phyloP scores from a whole-genome alignment of 2,888 invertebrate species.

The Hecatera dysodea region DNA sequence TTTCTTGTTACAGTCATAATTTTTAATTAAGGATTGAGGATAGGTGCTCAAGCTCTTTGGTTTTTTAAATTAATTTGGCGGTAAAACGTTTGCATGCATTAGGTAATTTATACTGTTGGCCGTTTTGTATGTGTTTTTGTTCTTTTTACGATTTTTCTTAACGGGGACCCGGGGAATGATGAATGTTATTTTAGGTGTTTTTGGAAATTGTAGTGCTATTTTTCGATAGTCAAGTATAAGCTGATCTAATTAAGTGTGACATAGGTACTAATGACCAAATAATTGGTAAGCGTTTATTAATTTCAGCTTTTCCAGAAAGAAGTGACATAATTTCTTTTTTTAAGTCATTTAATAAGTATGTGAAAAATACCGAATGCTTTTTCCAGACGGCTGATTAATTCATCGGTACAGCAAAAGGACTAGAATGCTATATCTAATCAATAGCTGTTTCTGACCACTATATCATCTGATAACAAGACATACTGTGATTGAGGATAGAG shows the following conservation, averaged over 20 bases:
- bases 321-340: background rate
- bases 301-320: background rate
- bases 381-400: background rate
- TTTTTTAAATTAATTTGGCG: conserved; percentile 12
- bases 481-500: background rate
- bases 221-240: no score
- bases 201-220: no score
- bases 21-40: conserved; percentile 40
- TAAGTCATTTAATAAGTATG: background rate
- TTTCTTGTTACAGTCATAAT: conserved; percentile 55
- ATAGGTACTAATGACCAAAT: no score
- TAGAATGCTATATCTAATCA: background rate
- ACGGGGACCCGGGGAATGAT: background rate
- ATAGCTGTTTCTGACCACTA: background rate
- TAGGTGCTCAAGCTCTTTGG: conserved; percentile 14
- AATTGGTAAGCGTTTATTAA: background rate
- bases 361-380: background rate
- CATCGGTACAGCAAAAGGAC: background rate
- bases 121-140: background rate
- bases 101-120: background rate
- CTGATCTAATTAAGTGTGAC: no score
- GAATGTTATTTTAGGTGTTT: no score
- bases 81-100: background rate
- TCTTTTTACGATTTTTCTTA: background rate
- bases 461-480: background rate